Conservation (phyloP, 2,113 vertebrate species). For the Pluvianellus socialis region DNA sequence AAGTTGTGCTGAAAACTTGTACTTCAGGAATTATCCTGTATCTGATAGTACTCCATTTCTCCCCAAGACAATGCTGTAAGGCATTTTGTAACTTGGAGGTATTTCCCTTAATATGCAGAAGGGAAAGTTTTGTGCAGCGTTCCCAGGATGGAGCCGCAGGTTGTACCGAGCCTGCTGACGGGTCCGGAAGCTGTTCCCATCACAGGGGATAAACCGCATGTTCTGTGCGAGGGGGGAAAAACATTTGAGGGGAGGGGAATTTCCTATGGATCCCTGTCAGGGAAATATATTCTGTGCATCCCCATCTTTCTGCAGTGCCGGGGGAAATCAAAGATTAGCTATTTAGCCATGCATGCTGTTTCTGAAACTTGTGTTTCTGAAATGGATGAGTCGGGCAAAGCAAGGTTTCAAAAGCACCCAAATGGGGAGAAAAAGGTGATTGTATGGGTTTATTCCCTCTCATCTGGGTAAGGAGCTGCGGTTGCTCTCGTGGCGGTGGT, state of each 20-base stretch:
- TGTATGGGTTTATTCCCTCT: not conserved
- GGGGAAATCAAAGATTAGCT: not conserved
- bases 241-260: not conserved
- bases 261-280: fast-evolving
- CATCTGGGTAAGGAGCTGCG: not conserved
- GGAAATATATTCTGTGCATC: not conserved
- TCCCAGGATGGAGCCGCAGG: not conserved
- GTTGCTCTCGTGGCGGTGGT: fast-evolving
- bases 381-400: not conserved
- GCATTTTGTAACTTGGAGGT: not conserved
- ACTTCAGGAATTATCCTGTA: not conserved
- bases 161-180: fast-evolving
- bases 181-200: not conserved
- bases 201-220: fast-evolving
- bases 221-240: not conserved
- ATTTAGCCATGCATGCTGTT: fast-evolving
- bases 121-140: fast-evolving
- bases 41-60: not conserved
- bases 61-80: not conserved
- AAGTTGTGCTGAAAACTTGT: not conserved
- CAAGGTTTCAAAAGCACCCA: not conserved
- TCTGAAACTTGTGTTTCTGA: not conserved
- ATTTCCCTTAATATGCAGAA: not conserved
- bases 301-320: not conserved
- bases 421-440: not conserved